Evolutionary conservation across 2,888 invertebrate genomes (phyloP), one percentile per base, ranked within the genome.

Genomic region (Rhagium mordax): DNA sequence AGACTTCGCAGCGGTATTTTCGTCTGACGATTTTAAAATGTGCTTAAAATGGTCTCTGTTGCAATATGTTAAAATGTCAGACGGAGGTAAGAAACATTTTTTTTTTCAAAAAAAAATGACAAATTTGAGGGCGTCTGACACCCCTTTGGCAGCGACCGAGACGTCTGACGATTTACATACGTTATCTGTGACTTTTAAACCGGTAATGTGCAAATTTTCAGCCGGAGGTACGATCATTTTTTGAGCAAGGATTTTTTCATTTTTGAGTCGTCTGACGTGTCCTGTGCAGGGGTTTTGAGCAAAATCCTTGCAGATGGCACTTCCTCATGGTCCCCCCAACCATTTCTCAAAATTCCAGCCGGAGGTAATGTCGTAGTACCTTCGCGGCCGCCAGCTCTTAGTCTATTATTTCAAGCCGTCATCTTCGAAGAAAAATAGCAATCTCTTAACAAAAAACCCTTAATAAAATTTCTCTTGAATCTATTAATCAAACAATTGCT

Each of bases 361-460:
- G 48, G 48, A 48, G 48, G 48, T 48, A 48, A n/a, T 48, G 7
- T 48, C 48, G 57, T 57, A 57, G 57, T 57, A 57, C 57, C 57
- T 57, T 21, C 57, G 57, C 57, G 57, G 57, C 57, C 57, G 57
- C 57, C 21, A 57, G 57, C 57, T 48, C 15, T 48, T 15, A 5
- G 48, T 48, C 16, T 48, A 48, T 33, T 18, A 49, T 49, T 49
- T 49, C 49, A 49, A 16, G 20, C 16, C 49, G 20, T 16, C 49
- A 49, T 49, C 49, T 49, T 49, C 16, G 18, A 20, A 16, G 49
- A 16, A 49, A 49, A 49, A 49, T 16, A 18, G 49, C 49, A 49
- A 49, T 49, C 5, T 49, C 49, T 49, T 49, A 49, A 3, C 16
- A 49, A 49, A 16, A 20, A 49, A 16, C 20, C 49, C 3, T 16